Percentiles rank a stretch among this genome's conserved stretches.
phyloP scores from a whole-genome alignment of 2,797 vertebrate species.

The Luscinia luscinia region DNA sequence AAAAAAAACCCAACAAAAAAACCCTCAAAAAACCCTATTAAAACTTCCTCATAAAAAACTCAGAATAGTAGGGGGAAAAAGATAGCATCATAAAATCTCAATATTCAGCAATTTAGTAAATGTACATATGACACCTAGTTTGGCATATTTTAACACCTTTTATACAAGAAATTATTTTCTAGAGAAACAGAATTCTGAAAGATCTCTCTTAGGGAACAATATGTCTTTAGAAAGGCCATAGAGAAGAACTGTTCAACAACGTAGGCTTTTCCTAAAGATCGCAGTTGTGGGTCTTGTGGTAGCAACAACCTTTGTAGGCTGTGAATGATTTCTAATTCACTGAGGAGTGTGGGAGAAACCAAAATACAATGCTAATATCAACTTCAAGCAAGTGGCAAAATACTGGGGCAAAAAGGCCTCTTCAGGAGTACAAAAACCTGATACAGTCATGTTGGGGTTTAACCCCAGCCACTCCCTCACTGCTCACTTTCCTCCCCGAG shows the following conservation, averaged over 20 bases:
- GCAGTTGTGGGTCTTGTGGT: neutral
- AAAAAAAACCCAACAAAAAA: neutral
- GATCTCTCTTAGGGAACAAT: neutral
- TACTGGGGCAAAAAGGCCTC: fast-evolving
- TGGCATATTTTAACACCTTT: neutral
- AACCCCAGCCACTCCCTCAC: neutral
- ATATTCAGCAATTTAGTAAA: neutral
- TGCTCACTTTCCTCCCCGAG: neutral
- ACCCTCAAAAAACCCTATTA: neutral
- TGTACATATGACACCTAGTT: neutral
- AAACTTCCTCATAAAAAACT: neutral
- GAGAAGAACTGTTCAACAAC: neutral
- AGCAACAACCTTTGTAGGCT: neutral
- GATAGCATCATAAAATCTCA: neutral
- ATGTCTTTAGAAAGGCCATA: neutral
- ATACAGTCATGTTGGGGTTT: fast-evolving
- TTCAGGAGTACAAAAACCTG: neutral
- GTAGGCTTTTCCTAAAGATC: neutral
- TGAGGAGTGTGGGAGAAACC: neutral
- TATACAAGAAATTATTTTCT: neutral
- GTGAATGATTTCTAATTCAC: neutral
- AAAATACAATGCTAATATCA: neutral
- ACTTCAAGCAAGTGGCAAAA: neutral
- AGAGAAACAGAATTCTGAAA: neutral
- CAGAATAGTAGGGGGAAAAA: neutral